Base-by-base conservation (phyloP, 2,888 invertebrate species). In the Drosophila basisetae region DNA sequence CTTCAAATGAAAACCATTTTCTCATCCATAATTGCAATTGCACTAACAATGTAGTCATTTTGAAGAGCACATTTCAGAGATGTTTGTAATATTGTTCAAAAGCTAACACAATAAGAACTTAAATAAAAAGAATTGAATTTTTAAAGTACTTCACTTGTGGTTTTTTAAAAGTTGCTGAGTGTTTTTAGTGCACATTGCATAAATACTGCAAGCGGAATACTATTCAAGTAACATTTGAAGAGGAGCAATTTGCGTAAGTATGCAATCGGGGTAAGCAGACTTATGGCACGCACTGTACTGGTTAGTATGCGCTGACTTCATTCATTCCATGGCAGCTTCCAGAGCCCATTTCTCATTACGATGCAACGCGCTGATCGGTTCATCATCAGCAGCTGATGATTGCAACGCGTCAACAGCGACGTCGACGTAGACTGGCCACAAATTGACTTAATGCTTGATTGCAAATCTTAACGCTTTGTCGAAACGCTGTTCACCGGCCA, bases 401-500 rank as follows among this genome's bases (percentile, higher is more conserved):
- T 81, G 82, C 72, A 81, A 81, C 65, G 64, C 72, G 47, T 65
- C 59, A 67, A 55, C 49, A 58, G 37, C 60, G 69, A 56, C 52
- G 33, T 58, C 68, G 33, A 58, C 73, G 47, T 49, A 37, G 35
- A 43, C 41, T 69, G 73, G 74, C 69, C 80, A 84, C 85, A 84
- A 84, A 90, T 82, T 88, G 77, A 64, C 90, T 85, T 88, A 85
- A 85, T 90, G 84, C 84, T 90, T 90, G 89, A 85, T 85, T 85
- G 90, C 75, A 83, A 88, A 83, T 90, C 90, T 90, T 89, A 72
- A 74, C 80, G 90, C 86, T 90, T 82, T 90, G 86, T 88, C 81
- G 86, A 85, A 80, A 83, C 86, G 71, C 56, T 56, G 39, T 80
- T 82, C 73, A 82, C 73, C 83, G 85, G 80, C 68, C 72, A 78